Conservation (phyloP, 2,797 vertebrate genomes). For the Nothura maculosa region DNA sequence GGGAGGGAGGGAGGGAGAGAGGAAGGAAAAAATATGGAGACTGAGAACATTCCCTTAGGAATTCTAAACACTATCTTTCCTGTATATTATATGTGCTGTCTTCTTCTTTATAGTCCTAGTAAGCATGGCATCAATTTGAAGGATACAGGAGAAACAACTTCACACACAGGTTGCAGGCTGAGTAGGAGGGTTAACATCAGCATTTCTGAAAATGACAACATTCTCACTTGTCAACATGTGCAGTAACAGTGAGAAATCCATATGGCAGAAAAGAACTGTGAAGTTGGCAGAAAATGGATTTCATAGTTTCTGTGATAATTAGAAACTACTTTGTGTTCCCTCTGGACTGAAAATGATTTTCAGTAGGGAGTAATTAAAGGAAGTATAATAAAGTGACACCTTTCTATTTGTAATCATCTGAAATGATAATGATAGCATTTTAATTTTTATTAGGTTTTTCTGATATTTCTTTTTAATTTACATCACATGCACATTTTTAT, state of each 20-base stretch:
- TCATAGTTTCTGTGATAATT: neutral
- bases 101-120: neutral
- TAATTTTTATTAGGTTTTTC: neutral
- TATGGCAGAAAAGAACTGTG: neutral
- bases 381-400: neutral
- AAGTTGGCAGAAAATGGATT: constrained; percentile 3
- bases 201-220: constrained; percentile 8
- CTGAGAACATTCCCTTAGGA: neutral
- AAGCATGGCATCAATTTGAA: neutral
- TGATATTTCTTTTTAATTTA: neutral
- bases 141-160: neutral
- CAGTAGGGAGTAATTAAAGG: neutral
- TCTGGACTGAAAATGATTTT: neutral
- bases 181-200: constrained; percentile 6
- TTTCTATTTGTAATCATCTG: neutral
- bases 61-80: neutral
- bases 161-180: neutral
- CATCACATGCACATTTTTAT: neutral
- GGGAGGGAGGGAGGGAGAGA: no score
- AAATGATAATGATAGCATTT: neutral
- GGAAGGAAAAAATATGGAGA: neutral
- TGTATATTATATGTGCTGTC: neutral
- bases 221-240: constrained; percentile 44
- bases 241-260: constrained; percentile 52
- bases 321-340: neutral